Percentiles rank a stretch among this genome's conserved stretches.
These are phyloP conservation scores for Coregonus ussuriensis DNA, from an alignment of 2,797 vertebrate species.

Conservation along the genomic window DNA sequence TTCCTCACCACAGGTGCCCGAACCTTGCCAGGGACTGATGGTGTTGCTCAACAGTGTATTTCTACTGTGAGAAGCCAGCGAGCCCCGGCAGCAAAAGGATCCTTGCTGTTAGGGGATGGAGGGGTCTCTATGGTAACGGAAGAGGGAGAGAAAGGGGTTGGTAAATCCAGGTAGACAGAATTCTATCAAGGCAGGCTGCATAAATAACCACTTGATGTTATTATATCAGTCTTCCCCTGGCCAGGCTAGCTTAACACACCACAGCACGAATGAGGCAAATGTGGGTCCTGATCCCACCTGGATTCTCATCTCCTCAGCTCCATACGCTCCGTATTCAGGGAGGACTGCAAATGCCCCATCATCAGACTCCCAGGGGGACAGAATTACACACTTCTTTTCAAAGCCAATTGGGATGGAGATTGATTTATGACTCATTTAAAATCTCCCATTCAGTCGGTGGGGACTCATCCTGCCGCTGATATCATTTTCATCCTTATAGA, in stretches of 20 bases:
- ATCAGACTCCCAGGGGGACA: conserved; percentile 26
- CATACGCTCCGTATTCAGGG: neutral
- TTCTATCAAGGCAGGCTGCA: conserved; percentile 55
- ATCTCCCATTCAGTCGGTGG: neutral
- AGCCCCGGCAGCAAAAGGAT: conserved; percentile 72
- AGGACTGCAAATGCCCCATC: neutral
- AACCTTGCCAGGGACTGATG: conserved; percentile 61
- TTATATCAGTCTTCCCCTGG: conserved; percentile 39
- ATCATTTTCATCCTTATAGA: conserved; percentile 38
- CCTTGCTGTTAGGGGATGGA: conserved; percentile 71
- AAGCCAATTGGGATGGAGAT: neutral
- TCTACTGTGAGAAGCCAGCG: conserved; percentile 65
- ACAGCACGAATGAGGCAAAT: neutral
- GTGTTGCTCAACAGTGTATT: conserved; percentile 68
- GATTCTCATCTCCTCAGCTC: neutral
- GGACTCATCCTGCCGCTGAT: conserved; percentile 10
- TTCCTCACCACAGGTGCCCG: conserved; percentile 40
- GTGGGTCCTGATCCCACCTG: neutral
- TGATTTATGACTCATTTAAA: conserved; percentile 18
- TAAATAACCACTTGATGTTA: conserved; percentile 49
- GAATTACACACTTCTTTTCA: neutral
- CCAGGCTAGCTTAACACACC: conserved; percentile 30
- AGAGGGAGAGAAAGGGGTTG: conserved; percentile 54
- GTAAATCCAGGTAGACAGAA: conserved; percentile 78
- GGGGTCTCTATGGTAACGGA: conserved; percentile 83